Base-by-base conservation (phyloP, 2,797 vertebrate genomes). In the Mormyrus hasselquistii region DNA sequence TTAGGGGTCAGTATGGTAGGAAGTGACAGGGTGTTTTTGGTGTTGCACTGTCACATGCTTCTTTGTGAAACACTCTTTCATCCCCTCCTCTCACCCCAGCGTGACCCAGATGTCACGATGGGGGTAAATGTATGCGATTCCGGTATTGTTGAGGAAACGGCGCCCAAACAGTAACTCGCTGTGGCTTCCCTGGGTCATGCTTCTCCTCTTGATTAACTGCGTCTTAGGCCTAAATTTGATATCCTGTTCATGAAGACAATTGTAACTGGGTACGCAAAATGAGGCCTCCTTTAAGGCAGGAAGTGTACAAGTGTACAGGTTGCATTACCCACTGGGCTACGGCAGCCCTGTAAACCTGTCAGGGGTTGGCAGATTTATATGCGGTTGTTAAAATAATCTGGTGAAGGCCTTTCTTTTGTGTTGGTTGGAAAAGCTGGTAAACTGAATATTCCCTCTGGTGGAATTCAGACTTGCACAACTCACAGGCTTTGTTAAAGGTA, bases 311-410 rank as follows among this genome's bases (percentile, higher is more conserved):
- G 53, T n/a, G 86, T 59, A 86, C 85, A 86, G 53, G 85, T 57
- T 87, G 57, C 53, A 59, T 41, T 87, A 87, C 34, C 16, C 52
- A 4, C 34, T 19, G 59, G 86, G 52, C 52, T 41, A 55, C 10
- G 29, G 14, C 14, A 34, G 86, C 19, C 86, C 69, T 87, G 52
- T 89, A 82, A 89, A 76, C 25, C 62, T 89, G 62, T 79, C 84
- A 52, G 34, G 14, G 89, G 59, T 19, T 79, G 73, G 65, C 34
- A 62, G 73, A 89, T 89, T 89, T 87, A 87, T 87, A 65, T 57
- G 19, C 50, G 2, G 38, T 34, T 62, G 69, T 79, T 82, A 82
- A 89, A 87, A 57, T 82, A 87, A 69, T 49, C 52, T 83, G 69
- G 52, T 59, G 55, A 50, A 49, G 69, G 44, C 47, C 29, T 89